Evolutionary conservation across 37 sponge, comb jelly and placozoan species (phyloP).

Genomic region (Aplysina aerophoba): DNA sequence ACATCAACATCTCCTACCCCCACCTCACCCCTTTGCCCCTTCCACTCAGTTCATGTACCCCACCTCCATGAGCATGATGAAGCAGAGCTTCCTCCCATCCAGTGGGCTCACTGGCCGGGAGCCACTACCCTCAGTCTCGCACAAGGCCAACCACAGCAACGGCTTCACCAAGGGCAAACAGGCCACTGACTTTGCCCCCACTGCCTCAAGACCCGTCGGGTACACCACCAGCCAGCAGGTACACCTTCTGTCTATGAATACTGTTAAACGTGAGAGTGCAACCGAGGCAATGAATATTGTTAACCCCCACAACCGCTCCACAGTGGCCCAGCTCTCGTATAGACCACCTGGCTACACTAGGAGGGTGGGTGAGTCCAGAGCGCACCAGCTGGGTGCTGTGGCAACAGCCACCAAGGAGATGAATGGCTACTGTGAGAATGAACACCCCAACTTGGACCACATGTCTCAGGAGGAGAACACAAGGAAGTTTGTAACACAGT

Average conservation of each 20-base stretch:
- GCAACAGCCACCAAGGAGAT: slow-evolving; percentile 24
- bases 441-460: slow-evolving; percentile 17
- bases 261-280: neutral
- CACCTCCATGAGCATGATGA: slow-evolving; percentile 69
- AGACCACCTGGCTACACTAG: neutral
- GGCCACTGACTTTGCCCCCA: slow-evolving; percentile 7
- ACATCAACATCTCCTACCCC: too few species aligned
- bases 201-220: neutral
- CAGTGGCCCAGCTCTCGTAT: neutral
- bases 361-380: neutral
- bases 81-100: slow-evolving; percentile 39
- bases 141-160: slow-evolving; percentile 41
- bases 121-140: slow-evolving; percentile 34
- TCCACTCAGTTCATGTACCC: slow-evolving; percentile 42
- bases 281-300: slow-evolving; percentile 31
- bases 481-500: slow-evolving; percentile 3
- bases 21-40: too few species aligned
- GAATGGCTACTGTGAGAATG: slow-evolving; percentile 20
- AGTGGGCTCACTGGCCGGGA: slow-evolving; percentile 30
- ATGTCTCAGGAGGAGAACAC: neutral
- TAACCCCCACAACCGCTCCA: neutral
- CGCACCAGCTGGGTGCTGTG: neutral
- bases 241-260: neutral
- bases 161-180: slow-evolving; percentile 67
- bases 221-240: neutral